Evolutionary conservation across 2,888 invertebrate genomes (phyloP).

Genomic region (Tachystola acroxantha): DNA sequence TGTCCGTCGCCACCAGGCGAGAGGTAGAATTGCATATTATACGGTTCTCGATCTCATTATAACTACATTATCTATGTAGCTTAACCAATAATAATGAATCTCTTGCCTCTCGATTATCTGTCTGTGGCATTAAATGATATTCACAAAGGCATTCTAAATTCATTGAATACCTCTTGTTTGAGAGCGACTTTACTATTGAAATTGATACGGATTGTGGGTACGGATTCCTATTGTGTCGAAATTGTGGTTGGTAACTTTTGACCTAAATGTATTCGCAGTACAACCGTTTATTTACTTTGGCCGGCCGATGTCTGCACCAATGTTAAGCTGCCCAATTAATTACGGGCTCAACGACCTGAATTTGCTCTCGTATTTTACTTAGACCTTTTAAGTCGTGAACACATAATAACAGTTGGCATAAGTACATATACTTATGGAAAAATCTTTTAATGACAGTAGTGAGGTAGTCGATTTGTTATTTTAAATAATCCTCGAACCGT

Average conservation of each 20-base stretch:
- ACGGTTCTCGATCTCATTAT: conserved; percentile 9
- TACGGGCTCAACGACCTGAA: conserved; percentile 26
- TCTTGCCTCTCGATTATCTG: too few relatives aligned
- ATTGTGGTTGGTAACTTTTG: conserved; percentile 11
- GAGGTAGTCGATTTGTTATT: conserved; percentile 14
- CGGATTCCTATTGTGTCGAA: neutral
- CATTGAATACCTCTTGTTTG: neutral
- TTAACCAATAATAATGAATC: conserved; percentile 12
- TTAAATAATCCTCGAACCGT: conserved; percentile 6
- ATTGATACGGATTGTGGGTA: neutral
- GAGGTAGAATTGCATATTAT: conserved; percentile 12
- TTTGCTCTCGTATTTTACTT: conserved; percentile 19
- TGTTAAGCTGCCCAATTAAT: conserved; percentile 28
- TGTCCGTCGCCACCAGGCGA: conserved; percentile 22
- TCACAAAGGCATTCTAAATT: neutral
- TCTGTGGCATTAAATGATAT: conserved; percentile 10
- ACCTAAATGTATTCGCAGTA: conserved; percentile 24
- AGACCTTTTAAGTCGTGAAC: conserved; percentile 6
- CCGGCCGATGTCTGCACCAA: conserved; percentile 9
- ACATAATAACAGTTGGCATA: neutral
- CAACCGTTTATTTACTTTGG: conserved; percentile 21
- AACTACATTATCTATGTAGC: conserved; percentile 15
- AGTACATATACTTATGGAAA: too few relatives aligned
- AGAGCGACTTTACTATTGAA: conserved; percentile 3
- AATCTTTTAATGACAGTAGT: neutral